Percentiles rank a stretch among this genome's conserved stretches.
phyloP scores from a whole-genome alignment of 2,888 invertebrate species.

The Platycnemis pennipes region DNA sequence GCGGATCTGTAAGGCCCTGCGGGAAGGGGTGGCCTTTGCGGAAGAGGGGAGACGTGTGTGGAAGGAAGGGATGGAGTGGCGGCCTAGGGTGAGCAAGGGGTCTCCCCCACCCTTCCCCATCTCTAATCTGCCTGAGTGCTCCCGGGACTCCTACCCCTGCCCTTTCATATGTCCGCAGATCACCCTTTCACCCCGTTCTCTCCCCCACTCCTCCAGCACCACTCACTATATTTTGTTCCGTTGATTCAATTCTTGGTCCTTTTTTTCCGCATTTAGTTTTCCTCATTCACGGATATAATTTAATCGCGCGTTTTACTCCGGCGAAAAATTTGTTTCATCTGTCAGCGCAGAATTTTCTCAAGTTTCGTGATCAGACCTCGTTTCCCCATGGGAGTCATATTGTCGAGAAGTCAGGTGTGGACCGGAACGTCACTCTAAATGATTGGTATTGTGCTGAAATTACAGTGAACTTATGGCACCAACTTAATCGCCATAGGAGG shows the following conservation, averaged over 20 bases:
- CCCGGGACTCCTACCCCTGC: neutral
- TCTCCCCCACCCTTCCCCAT: neutral
- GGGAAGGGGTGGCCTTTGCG: too few relatives aligned
- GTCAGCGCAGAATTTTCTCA: neutral
- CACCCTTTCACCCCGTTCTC: neutral
- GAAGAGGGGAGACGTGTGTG: neutral
- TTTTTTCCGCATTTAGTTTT: neutral
- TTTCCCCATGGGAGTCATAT: neutral
- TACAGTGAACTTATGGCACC: too few relatives aligned
- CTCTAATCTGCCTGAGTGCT: constrained; percentile 57
- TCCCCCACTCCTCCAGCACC: neutral
- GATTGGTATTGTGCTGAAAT: neutral
- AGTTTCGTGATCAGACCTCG: neutral
- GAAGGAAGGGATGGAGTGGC: neutral
- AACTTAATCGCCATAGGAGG: too few relatives aligned
- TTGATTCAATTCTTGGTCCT: neutral
- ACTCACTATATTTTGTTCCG: neutral
- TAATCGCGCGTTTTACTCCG: neutral
- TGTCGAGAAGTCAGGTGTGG: neutral
- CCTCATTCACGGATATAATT: constrained; percentile 1
- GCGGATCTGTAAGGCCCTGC: too few relatives aligned
- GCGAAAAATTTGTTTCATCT: neutral
- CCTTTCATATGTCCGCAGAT: neutral
- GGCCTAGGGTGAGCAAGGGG: neutral
- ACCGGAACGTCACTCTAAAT: neutral